Base-by-base conservation (phyloP, 2,797 vertebrate species). In the Coendou prehensilis region DNA sequence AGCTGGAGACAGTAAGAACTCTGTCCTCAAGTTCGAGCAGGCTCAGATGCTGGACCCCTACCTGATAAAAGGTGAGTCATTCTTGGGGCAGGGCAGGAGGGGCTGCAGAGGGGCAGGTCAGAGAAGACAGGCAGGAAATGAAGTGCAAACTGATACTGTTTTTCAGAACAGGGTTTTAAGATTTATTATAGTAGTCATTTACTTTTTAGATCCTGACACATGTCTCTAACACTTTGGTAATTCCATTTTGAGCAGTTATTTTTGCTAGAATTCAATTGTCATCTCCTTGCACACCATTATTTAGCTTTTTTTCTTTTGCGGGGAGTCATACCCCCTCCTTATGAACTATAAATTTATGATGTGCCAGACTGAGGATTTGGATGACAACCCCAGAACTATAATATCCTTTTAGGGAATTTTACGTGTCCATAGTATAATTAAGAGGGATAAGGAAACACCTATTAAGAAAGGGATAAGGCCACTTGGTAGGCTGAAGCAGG, bases 11-110 rank as follows among this genome's bases (percentile, higher is more conserved):
- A 99, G 99, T 76, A 99, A 99, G 98, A 99, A 99, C 79, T 99
- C 99, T 26, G 99, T 99, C 97, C 98, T 99, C 11, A 99, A 99
- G 98, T 99, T 99, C 98, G 99, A 99, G 93, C 99, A 99, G 98
- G 99, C 99, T 7, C 99, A 99, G 98, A 99, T 99, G 99, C 96
- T 99, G 98, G 99, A 99, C 98, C 99, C 99, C 0, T 99, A 99
- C 98, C 98, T 99, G 61, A 99, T 99, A 97, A 99, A 99, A 99
- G 99, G 99, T 99, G 94, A 81, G 20, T 88, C 56, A 93, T 84
- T 47, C 69, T 93, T 23, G 80, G 83, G 57, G 37, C 85, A 47
- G 15, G 1, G 37, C 54, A 4, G 50, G 41, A 47, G 33, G 63
- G 67, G 20, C 45, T 14, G 0, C 2, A 59, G 50, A 75, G 54